These are phyloP conservation scores for Muscina levida DNA, from an alignment of 2,888 invertebrate genomes.

Conservation along the genomic window DNA sequence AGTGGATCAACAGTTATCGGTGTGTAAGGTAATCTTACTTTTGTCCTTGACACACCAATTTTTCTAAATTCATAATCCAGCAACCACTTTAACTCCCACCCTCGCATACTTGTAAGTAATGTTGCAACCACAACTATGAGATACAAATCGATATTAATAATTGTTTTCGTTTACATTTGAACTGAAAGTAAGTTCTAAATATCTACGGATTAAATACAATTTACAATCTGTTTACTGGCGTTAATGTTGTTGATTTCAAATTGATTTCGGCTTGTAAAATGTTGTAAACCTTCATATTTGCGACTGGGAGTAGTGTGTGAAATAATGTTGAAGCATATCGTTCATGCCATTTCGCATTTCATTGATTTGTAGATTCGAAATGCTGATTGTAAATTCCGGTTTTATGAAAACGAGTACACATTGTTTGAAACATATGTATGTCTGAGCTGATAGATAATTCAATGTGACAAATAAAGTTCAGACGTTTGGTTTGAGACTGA, in stretches of 20 bases:
- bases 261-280: neutral
- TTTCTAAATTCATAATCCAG: no score
- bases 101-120: slow-evolving; percentile 8
- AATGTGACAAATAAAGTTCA: no score
- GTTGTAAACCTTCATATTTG: no score
- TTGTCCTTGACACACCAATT: no score
- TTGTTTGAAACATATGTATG: no score
- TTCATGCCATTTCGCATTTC: no score
- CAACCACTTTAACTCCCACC: neutral
- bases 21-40: no score
- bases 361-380: neutral
- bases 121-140: neutral
- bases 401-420: neutral
- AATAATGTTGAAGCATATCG: neutral
- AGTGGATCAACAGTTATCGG: no score
- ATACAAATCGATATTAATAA: neutral
- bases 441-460: no score
- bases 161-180: neutral
- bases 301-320: neutral
- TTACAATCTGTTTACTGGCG: slow-evolving; percentile 12
- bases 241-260: neutral
- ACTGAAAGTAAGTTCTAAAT: slow-evolving; percentile 7
- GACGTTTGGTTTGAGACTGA: no score
- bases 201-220: neutral
- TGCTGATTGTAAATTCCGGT: neutral